These are phyloP conservation scores for Cassiopea xamachana DNA, from an alignment of 30 jellyfish, hydroid and myxozoan genomes.

Conservation along the genomic window DNA sequence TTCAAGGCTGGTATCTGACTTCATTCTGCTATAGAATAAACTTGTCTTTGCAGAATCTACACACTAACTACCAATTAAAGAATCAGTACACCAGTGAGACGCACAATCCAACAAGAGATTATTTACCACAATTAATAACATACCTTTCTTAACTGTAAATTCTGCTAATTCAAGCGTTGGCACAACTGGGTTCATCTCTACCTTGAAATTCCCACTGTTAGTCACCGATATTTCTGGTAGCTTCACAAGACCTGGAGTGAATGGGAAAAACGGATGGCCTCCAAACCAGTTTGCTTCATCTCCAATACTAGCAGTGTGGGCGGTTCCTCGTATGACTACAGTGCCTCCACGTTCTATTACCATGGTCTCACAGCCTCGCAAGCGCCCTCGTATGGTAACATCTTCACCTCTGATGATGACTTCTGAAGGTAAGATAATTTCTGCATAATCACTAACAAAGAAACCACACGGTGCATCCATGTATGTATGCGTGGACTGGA, in stretches of 20 bases:
- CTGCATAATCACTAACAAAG: constrained; percentile 62
- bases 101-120: not conserved
- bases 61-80: too few species aligned
- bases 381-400: constrained; percentile 62
- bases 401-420: constrained; percentile 71
- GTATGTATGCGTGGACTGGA: constrained; percentile 75
- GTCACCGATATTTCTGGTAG: constrained; percentile 39
- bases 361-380: constrained; percentile 52
- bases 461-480: constrained; percentile 83
- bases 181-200: constrained; percentile 48
- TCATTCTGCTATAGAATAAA: too few species aligned
- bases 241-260: constrained; percentile 39
- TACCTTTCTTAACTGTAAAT: constrained; percentile 53
- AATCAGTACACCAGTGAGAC: not conserved
- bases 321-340: constrained; percentile 37
- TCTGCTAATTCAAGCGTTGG: constrained; percentile 39
- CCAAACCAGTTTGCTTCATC: constrained; percentile 68
- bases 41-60: too few species aligned
- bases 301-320: constrained; percentile 60
- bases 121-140: not conserved
- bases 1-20: too few species aligned
- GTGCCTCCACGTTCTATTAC: constrained; percentile 66
- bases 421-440: constrained; percentile 64
- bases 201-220: constrained; percentile 32
- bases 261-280: constrained; percentile 62